Conservation (phyloP, 2,888 invertebrate genomes). For the Tipula lateralis region DNA sequence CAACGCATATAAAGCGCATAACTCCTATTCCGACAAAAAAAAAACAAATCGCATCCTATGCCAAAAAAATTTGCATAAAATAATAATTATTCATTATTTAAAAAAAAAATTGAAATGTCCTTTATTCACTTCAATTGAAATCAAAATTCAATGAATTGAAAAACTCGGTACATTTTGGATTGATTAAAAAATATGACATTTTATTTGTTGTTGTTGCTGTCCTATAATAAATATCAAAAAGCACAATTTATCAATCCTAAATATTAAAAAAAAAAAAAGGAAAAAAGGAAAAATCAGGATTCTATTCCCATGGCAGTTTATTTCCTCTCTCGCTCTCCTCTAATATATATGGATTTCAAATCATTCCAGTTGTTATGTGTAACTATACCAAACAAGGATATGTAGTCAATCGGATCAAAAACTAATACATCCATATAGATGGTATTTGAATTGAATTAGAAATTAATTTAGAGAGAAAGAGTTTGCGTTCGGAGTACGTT, state of each 20-base stretch:
- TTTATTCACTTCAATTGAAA: constrained; percentile 25
- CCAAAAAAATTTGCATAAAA: constrained; percentile 28
- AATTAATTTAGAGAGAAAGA: neutral
- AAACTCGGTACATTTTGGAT: neutral
- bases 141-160: constrained; percentile 29
- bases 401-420: neutral
- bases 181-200: constrained; percentile 28
- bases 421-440: neutral
- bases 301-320: neutral
- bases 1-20: neutral
- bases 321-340: neutral
- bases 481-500: neutral
- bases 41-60: neutral
- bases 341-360: neutral
- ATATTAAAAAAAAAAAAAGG: neutral
- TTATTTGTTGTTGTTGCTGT: neutral
- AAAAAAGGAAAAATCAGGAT: neutral
- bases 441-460: constrained; percentile 27
- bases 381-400: neutral
- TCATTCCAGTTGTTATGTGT: neutral
- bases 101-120: constrained; percentile 14
- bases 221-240: constrained; percentile 14
- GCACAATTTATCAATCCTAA: constrained; percentile 19
- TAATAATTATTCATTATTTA: constrained; percentile 21
- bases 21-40: neutral